These are phyloP conservation scores for Samia ricini DNA, from an alignment of 1,140 invertebrate genomes.

Conservation along the genomic window DNA sequence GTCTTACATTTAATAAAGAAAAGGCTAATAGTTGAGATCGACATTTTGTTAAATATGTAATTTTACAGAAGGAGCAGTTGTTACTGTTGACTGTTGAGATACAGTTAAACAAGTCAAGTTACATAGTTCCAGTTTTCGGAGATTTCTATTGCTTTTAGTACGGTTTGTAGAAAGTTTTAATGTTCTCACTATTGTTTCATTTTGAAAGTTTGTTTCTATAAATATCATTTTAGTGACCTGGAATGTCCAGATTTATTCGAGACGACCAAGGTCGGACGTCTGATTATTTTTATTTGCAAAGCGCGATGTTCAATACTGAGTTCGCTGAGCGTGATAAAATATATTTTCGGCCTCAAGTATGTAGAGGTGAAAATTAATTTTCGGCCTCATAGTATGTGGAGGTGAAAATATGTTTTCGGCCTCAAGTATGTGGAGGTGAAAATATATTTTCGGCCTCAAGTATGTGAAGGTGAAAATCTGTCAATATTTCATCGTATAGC, in stretches of 20 bases:
- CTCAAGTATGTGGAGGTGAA: too few relatives aligned
- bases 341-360: neutral
- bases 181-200: slow-evolving; percentile 9
- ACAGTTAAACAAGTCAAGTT: neutral
- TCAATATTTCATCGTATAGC: slow-evolving; percentile 32
- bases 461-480: slow-evolving; percentile 22
- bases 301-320: neutral
- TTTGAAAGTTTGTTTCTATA: neutral
- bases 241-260: neutral
- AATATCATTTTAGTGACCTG: neutral
- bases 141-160: slow-evolving; percentile 28
- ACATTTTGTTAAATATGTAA: too few relatives aligned
- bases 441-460: too few relatives aligned
- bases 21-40: neutral
- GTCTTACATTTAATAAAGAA: neutral
- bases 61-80: neutral
- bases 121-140: slow-evolving; percentile 20
- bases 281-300: neutral
- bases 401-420: neutral
- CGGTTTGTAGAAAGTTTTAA: slow-evolving; percentile 17
- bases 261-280: neutral
- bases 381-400: too few relatives aligned
- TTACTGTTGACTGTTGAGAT: neutral
- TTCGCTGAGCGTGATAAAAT: neutral
- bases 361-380: too few relatives aligned